Evolutionary conservation across 2,113 vertebrate species (phyloP).

Genomic region (Corythornis cristatus): DNA sequence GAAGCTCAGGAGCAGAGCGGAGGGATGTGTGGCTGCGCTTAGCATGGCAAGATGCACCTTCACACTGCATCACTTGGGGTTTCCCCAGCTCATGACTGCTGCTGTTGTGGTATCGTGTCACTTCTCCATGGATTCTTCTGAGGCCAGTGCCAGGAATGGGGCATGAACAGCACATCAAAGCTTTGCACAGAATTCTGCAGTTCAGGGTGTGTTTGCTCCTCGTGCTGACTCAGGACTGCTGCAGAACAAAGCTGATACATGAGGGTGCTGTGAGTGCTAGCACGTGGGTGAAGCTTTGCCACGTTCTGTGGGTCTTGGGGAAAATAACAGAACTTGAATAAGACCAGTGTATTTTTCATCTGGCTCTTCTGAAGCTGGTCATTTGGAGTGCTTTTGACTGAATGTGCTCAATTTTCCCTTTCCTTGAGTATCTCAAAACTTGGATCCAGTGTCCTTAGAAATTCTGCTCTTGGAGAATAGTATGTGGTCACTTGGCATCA

Average conservation of each 20-base stretch:
- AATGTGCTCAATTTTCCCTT: not conserved
- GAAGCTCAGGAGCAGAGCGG: not conserved
- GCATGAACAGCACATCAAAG: not conserved
- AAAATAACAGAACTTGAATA: not conserved
- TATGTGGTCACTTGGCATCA: not conserved
- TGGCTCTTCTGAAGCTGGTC: not conserved
- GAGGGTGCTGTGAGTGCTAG: not conserved
- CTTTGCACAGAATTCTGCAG: rapidly evolving
- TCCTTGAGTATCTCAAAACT: not conserved
- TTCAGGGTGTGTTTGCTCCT: not conserved
- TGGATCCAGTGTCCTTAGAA: not conserved
- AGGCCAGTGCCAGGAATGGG: rapidly evolving
- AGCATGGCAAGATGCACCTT: rapidly evolving
- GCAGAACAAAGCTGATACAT: not conserved
- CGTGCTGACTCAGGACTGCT: rapidly evolving
- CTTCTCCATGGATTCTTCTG: not conserved
- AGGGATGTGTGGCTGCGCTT: rapidly evolving
- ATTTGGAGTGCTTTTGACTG: not conserved
- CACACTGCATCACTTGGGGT: not conserved
- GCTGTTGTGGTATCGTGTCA: rapidly evolving
- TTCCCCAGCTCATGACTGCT: not conserved
- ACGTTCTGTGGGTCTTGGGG: not conserved
- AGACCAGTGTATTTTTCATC: not conserved
- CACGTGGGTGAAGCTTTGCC: not conserved
- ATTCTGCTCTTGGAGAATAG: too few species aligned